Conservation (phyloP, 53 echinoderm and acorn worm genomes). For the Holothuria leucospilota region DNA sequence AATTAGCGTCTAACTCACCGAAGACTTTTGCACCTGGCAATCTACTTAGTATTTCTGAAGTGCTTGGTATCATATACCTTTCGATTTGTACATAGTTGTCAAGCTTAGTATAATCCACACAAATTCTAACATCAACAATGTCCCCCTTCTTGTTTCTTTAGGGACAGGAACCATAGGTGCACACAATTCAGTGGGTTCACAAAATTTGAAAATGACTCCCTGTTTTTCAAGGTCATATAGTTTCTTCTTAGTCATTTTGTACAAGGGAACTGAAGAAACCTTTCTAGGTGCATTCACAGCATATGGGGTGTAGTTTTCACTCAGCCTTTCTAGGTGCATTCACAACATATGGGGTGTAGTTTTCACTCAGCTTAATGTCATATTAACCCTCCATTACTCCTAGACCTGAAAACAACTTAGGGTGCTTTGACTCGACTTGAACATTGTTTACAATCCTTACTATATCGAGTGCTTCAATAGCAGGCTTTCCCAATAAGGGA, state of each 20-base stretch:
- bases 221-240: constrained; percentile 49
- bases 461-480: constrained; percentile 39
- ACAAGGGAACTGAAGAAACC: not conserved
- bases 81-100: constrained; percentile 60
- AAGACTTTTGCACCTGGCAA: constrained; percentile 56
- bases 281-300: too few relatives aligned
- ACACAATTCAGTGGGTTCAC: constrained; percentile 68
- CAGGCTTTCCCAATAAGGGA: constrained; percentile 50
- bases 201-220: constrained; percentile 61
- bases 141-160: constrained; percentile 46
- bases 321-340: too few relatives aligned
- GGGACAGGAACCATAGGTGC: constrained; percentile 60
- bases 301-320: too few relatives aligned
- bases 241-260: constrained; percentile 57
- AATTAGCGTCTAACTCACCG: constrained; percentile 67
- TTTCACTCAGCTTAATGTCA: not conserved
- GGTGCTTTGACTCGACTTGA: constrained; percentile 10
- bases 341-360: too few relatives aligned
- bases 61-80: constrained; percentile 57
- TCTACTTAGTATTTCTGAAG: constrained; percentile 51
- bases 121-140: constrained; percentile 62
- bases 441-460: constrained; percentile 27
- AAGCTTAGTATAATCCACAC: constrained; percentile 63
- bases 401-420: constrained; percentile 35
- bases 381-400: constrained; percentile 36